Evolutionary conservation across 2,113 vertebrate species (phyloP), one percentile per base, ranked within the genome.

Genomic region (Eonycteris spelaea): DNA sequence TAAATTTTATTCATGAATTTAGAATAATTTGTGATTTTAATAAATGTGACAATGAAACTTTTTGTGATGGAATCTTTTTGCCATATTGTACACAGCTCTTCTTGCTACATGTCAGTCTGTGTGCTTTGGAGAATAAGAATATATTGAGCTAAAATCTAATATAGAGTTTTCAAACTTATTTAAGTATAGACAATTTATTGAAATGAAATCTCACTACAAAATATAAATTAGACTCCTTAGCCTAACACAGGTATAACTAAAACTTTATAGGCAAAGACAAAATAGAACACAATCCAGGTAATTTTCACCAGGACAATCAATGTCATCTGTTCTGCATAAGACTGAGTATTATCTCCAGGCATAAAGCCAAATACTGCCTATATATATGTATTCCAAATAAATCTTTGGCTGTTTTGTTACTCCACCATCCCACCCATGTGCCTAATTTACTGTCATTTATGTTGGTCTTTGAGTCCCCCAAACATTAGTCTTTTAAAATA

Each of bases 181-280:
- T 53, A 38, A 45, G 30, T 35, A 88, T 15, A 87, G 48, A 65
- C 6, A 85, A 9, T 57, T 92, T 70, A 7, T 48, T 57, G 57
- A 57, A 86, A 53, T 75, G 80, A 86, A 95, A 67, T 74, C 40
- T 88, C 30, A 84, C 70, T 79, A n/a, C 28, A 65, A 88, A 94
- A 91, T n/a, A 59, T 30, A 78, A 71, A 24, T 77, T 78, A 73
- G 82, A 83, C 9, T 21, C 12, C 13, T 71, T 28, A 65, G 19
- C 26, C 10, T 77, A 83, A 78, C n/a, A 68, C 6, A 24, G 10
- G 6, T 14, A 40, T 30, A 88, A 92, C 35, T 82, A 22, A 74
- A 43, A 75, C 40, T 55, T 92, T 55, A 61, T 21, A 97, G 51
- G 6, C 26, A 30, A 68, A 43, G 35, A 45, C 6, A 68, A 75